Conservation (phyloP, 2,113 vertebrate species). For the Murina feae region DNA sequence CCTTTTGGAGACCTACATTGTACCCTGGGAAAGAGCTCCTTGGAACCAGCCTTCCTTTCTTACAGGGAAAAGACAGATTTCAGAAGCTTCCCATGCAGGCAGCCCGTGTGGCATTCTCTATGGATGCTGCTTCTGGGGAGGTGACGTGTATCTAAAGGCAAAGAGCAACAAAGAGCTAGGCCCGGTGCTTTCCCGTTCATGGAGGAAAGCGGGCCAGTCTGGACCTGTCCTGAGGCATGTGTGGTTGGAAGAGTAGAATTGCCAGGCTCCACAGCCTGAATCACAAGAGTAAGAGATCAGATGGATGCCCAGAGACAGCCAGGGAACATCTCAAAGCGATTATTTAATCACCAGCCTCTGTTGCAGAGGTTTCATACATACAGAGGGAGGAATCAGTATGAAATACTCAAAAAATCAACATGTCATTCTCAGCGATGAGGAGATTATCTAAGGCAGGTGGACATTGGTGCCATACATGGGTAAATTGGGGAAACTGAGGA, state of each 20-base stretch:
- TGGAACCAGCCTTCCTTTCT: neutral
- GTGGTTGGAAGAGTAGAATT: neutral
- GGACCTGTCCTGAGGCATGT: neutral
- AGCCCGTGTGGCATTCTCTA: neutral
- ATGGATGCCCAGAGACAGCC: neutral
- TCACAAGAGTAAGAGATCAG: neutral
- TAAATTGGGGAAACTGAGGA: neutral
- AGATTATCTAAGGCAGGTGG: neutral
- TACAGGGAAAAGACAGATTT: neutral
- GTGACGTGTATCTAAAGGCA: neutral
- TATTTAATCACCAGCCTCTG: neutral
- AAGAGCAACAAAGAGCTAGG: neutral
- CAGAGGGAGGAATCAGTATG: neutral
- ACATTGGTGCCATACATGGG: neutral
- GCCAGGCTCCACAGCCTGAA: neutral
- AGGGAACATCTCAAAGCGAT: neutral
- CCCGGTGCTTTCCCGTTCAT: accelerated
- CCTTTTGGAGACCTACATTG: slow-evolving; percentile 71
- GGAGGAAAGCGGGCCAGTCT: neutral
- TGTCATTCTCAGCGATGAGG: neutral
- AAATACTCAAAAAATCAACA: neutral
- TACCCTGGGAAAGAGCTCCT: slow-evolving; percentile 37
- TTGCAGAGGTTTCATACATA: neutral
- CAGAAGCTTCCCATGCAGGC: neutral
- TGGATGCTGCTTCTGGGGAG: neutral